Percentiles rank a stretch among this genome's conserved stretches.
phyloP scores from a whole-genome alignment of 30 jellyfish, hydroid and myxozoan genomes.

The Turritopsis rubra region DNA sequence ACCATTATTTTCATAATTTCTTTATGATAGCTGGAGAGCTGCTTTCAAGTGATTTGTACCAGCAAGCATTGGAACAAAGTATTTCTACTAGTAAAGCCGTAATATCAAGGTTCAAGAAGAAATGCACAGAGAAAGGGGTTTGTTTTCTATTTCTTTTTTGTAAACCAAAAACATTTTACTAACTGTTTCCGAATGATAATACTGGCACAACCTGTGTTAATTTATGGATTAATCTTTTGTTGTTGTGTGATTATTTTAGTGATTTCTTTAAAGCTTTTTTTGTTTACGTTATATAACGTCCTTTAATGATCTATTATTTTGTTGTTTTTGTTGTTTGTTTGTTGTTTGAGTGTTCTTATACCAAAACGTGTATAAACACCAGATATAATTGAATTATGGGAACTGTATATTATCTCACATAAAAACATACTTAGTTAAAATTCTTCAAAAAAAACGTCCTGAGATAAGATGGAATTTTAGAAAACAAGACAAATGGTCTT shows the following conservation, averaged over 20 bases:
- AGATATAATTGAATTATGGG: too few relatives aligned
- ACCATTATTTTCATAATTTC: not conserved
- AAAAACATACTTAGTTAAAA: too few relatives aligned
- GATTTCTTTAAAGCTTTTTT: not conserved
- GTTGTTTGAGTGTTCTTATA: too few relatives aligned
- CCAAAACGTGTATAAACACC: too few relatives aligned
- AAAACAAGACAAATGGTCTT: too few relatives aligned
- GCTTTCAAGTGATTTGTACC: slow-evolving; percentile 65
- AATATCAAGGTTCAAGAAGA: slow-evolving; percentile 27
- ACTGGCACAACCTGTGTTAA: too few relatives aligned
- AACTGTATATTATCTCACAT: too few relatives aligned
- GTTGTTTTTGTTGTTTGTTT: too few relatives aligned
- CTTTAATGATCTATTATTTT: too few relatives aligned
- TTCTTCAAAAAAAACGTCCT: too few relatives aligned
- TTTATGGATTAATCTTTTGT: not conserved
- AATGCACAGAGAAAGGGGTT: slow-evolving; percentile 1
- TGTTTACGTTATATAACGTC: not conserved
- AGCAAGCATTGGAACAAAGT: slow-evolving; percentile 61
- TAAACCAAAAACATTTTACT: not conserved
- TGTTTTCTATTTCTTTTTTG: not conserved
- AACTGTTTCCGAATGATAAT: too few relatives aligned
- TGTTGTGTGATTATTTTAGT: not conserved
- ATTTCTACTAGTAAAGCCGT: slow-evolving; percentile 51
- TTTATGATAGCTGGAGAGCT: slow-evolving; percentile 64
- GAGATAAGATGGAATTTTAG: too few relatives aligned